Percentiles rank a stretch among this genome's conserved stretches.
Conservation (phyloP, 2,113 vertebrate species). For the Mesocricetus auratus region DNA sequence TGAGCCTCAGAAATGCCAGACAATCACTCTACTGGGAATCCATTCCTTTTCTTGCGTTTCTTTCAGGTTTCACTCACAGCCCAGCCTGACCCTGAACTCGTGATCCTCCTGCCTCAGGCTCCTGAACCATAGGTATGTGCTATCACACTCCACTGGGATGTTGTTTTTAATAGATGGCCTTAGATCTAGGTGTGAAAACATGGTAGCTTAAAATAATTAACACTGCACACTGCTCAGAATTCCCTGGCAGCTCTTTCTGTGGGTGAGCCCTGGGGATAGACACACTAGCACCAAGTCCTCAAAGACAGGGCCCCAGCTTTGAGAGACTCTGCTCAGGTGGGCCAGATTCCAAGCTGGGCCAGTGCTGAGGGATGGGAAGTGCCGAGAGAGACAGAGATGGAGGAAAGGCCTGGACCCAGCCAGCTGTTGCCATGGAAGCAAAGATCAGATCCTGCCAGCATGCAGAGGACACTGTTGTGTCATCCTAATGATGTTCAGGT, state of each 20-base stretch:
- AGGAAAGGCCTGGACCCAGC: not conserved
- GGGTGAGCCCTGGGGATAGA: not conserved
- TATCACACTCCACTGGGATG: not conserved
- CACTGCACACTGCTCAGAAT: not conserved
- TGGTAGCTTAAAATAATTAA: not conserved
- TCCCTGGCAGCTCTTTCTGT: not conserved
- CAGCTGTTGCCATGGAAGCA: not conserved
- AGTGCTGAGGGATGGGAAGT: not conserved
- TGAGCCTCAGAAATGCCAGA: not conserved
- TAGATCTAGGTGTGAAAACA: not conserved
- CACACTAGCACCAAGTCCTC: not conserved
- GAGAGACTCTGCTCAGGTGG: not conserved
- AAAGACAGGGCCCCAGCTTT: not conserved
- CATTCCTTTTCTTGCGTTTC: not conserved
- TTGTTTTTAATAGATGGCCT: not conserved
- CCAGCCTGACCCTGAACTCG: not conserved
- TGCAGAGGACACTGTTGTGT: too few relatives aligned
- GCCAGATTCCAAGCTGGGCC: not conserved
- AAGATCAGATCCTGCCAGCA: rapidly evolving
- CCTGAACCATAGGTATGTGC: not conserved
- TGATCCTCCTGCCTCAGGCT: not conserved
- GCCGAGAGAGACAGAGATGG: not conserved
- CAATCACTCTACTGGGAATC: not conserved
- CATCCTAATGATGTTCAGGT: not conserved
- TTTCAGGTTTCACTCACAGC: not conserved